phyloP scores from a whole-genome alignment of 2,797 vertebrate species.

The Scolopax rusticola region DNA sequence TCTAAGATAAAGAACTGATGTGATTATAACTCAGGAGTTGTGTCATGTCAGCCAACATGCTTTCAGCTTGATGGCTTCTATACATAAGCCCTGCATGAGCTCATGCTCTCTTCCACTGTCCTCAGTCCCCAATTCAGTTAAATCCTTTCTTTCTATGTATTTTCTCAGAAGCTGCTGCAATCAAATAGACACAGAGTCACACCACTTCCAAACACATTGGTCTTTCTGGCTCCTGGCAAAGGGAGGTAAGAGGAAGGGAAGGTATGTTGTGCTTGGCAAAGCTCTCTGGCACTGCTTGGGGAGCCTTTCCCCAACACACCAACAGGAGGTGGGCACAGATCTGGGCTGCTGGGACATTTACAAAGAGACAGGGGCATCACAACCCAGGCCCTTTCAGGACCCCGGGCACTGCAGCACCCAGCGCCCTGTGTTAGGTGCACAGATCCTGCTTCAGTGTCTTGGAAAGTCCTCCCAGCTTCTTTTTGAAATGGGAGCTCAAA shows the following conservation, averaged over 20 bases:
- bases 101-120: not conserved
- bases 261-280: not conserved
- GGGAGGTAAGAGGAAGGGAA: not conserved
- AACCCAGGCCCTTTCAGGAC: accelerated
- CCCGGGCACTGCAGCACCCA: not conserved
- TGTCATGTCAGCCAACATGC: not conserved
- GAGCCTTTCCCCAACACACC: not conserved
- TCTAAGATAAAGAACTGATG: not conserved
- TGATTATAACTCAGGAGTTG: not conserved
- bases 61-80: slow-evolving; percentile 12
- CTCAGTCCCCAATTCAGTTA: not conserved
- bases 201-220: not conserved
- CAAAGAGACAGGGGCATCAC: not conserved
- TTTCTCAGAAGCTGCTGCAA: not conserved
- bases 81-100: not conserved
- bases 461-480: not conserved
- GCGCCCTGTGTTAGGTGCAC: not conserved
- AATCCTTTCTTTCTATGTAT: not conserved
- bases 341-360: not conserved
- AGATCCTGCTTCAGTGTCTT: not conserved
- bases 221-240: not conserved
- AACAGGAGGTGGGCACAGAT: not conserved
- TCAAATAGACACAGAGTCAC: not conserved
- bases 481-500: not conserved
- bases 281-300: not conserved